A percentile compares a stretch with the other conserved stretches of the same genome.
phyloP scores from a whole-genome alignment of 2,888 invertebrate genomes.

The Tholera decimalis region DNA sequence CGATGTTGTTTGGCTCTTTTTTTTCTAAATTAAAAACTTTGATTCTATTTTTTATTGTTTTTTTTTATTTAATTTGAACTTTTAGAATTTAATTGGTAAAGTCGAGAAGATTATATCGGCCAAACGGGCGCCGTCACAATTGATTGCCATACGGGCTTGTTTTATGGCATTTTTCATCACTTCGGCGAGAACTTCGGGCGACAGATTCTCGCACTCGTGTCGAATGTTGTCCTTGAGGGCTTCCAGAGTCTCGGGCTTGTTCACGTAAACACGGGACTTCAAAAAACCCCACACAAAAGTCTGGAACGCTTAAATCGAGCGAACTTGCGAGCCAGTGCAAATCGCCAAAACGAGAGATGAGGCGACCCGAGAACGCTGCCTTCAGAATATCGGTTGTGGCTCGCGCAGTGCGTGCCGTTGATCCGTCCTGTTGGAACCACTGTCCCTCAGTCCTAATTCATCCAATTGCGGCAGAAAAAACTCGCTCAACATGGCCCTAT shows the following conservation, averaged over 20 bases:
- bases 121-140: neutral
- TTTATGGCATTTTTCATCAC: slow-evolving; percentile 2
- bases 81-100: neutral
- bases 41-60: too few species aligned
- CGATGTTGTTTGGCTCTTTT: too few species aligned
- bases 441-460: too few species aligned
- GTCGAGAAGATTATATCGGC: neutral
- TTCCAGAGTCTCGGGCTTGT: slow-evolving; percentile 2
- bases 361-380: neutral
- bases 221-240: neutral
- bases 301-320: neutral
- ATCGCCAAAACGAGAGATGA: neutral
- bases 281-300: slow-evolving; percentile 2
- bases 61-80: neutral
- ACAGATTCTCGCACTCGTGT: too few species aligned
- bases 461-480: too few species aligned
- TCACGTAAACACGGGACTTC: slow-evolving; percentile 1
- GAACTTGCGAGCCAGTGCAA: neutral
- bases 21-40: neutral
- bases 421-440: too few species aligned
- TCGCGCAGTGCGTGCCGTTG: too few species aligned
- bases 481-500: too few species aligned
- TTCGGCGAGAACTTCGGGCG: neutral
- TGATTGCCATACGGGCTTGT: slow-evolving; percentile 2
- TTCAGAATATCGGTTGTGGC: neutral